Conservation (phyloP, 2,113 vertebrate species). For the Ondatra zibethicus region DNA sequence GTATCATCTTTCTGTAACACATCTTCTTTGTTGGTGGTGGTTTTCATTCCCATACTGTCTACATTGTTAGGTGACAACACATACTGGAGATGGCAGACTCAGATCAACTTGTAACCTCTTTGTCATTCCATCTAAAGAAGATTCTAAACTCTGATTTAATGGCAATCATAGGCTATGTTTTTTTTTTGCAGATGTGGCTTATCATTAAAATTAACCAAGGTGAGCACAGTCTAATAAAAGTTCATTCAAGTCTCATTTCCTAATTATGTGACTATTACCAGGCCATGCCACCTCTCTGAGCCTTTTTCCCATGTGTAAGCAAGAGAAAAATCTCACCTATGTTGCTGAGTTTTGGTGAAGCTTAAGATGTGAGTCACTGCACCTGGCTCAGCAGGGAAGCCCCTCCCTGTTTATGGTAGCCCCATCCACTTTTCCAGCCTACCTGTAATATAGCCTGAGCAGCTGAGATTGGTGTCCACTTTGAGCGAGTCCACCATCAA, state of each 20-base stretch:
- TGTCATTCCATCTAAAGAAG: neutral
- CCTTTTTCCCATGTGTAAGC: neutral
- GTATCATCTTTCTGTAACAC: neutral
- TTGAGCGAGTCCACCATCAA: neutral
- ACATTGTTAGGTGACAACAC: neutral
- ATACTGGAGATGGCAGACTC: neutral
- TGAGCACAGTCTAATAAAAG: neutral
- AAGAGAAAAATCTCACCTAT: neutral
- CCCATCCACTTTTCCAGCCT: neutral
- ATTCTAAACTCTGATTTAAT: neutral
- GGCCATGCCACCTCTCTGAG: neutral
- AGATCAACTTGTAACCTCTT: neutral
- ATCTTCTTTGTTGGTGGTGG: conserved; percentile 2
- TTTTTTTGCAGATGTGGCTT: neutral
- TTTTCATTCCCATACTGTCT: neutral
- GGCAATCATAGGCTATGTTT: neutral
- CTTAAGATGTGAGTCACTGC: neutral
- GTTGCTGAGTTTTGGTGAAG: neutral
- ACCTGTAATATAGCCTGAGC: neutral
- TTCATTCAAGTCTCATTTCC: neutral
- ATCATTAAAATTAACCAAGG: neutral
- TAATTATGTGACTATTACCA: neutral
- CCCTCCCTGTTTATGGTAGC: neutral
- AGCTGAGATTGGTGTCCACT: neutral
- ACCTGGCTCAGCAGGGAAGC: neutral